Conservation (phyloP, 2,888 invertebrate genomes). For the Nemotelus pantherinus region DNA sequence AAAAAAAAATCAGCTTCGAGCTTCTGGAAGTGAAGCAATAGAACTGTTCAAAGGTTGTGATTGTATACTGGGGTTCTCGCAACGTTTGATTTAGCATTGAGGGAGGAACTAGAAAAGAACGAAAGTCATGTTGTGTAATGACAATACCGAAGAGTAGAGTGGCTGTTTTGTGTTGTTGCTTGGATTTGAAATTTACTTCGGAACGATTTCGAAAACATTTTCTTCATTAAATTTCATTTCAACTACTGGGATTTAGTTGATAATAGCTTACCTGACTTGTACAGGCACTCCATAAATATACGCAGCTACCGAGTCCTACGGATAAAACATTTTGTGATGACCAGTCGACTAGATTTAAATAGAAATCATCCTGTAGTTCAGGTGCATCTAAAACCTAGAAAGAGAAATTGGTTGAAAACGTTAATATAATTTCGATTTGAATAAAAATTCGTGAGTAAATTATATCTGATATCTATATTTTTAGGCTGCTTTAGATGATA, state of each 20-base stretch:
- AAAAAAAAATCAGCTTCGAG: background rate
- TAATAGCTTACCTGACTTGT: slow-evolving; percentile 82
- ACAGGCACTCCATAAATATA: slow-evolving; percentile 98
- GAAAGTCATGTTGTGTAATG: no score
- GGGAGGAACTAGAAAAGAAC: no score
- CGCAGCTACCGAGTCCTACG: slow-evolving; percentile 96
- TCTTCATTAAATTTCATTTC: no score
- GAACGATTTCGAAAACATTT: no score
- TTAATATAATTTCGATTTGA: background rate
- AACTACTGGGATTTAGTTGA: no score
- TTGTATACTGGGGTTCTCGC: no score
- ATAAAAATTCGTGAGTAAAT: background rate
- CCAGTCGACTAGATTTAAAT: slow-evolving; percentile 99
- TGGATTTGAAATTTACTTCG: no score
- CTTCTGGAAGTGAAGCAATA: background rate
- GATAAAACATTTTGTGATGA: slow-evolving; percentile 98
- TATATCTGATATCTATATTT: background rate
- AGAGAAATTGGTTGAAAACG: slow-evolving; percentile 57
- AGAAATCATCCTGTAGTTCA: slow-evolving; percentile 90
- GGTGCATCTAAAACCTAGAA: slow-evolving; percentile 62
- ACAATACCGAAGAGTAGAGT: no score
- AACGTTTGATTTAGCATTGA: no score
- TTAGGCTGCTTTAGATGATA: no score
- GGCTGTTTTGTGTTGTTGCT: no score
- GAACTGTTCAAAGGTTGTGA: background rate